Evolutionary conservation across 2,888 invertebrate species (phyloP), one percentile per base, ranked within the genome.

Genomic region (Physocephala rufipes): DNA sequence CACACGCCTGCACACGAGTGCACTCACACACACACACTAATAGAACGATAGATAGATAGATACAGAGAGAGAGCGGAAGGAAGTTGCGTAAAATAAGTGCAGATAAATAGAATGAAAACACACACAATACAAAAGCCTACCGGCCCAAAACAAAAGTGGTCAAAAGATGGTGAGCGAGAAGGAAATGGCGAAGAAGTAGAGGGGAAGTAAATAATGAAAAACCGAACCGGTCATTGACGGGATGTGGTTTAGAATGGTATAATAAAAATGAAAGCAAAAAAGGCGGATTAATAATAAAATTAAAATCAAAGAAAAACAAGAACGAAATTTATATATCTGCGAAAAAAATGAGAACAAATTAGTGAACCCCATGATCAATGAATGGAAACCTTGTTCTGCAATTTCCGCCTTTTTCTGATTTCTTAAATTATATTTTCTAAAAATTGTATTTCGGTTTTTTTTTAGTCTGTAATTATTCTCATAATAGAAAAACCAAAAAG

Each of bases 11-110:
- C 59, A 65, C 15, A 47, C 36, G 58, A 30, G 30, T 43, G n/a
- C n/a, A 21, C 51, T 13, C 9, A n/a, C 45, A 67, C 19, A 26
- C 28, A 30, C 53, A 53, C 30, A n/a, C 36, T 49, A 21, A 51
- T 47, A 45, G 47, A 63, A n/a, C 49, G 30, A 58, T 51, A n/a
- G 62, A 69, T 26, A 62, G 62, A 36, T 19, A 19, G 51, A 16
- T 51, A n/a, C 9, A 36, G 36, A 58, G 7, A 26, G 13, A 21
- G 58, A 58, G 28, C 26, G 28, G 16, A 26, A 58, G 58, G 58
- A 58, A 58, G 58, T 58, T 58, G 58, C 58, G 58, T 58, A 24
- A 58, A 58, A 58, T 36, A 9, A 58, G 53, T 24, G 53, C 53
- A 19, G 24, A n/a, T 4, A 53, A 53, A 53, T 12, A 19, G 26